These are phyloP conservation scores for Vanessa cardui DNA, from an alignment of 2,888 invertebrate species.

Conservation along the genomic window DNA sequence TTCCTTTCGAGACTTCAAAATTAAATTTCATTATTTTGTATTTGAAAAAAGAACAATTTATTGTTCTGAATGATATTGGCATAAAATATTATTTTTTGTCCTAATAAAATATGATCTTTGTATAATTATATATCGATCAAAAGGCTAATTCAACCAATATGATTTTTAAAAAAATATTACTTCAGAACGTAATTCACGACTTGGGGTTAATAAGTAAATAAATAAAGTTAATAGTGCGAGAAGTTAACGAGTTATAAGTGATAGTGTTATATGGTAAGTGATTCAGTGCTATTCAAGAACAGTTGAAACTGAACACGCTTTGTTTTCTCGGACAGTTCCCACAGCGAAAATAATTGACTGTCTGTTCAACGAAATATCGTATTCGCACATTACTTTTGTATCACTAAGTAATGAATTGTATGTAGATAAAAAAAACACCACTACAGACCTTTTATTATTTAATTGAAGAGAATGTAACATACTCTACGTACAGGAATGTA, in stretches of 20 bases:
- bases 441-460: neutral
- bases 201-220: constrained; percentile 2
- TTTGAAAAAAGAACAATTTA: neutral
- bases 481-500: constrained; percentile 36
- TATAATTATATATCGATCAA: too few species aligned
- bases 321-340: constrained; percentile 80
- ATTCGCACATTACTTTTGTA: constrained; percentile 48
- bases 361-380: constrained; percentile 74
- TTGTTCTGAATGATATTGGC: too few species aligned
- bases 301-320: constrained; percentile 77
- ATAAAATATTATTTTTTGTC: neutral
- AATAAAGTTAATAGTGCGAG: constrained; percentile 23
- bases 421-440: constrained; percentile 22
- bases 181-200: neutral
- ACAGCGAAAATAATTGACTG: constrained; percentile 77
- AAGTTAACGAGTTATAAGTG: constrained; percentile 34
- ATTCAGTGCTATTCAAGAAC: constrained; percentile 59
- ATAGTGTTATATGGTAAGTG: constrained; percentile 54
- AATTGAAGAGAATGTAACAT: neutral
- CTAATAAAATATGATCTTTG: neutral
- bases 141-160: neutral
- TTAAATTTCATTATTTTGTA: neutral
- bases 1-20: neutral
- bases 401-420: constrained; percentile 33
- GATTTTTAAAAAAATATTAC: neutral